Base-by-base conservation (phyloP, 1,140 invertebrate species). In the Drosophila sproati region DNA sequence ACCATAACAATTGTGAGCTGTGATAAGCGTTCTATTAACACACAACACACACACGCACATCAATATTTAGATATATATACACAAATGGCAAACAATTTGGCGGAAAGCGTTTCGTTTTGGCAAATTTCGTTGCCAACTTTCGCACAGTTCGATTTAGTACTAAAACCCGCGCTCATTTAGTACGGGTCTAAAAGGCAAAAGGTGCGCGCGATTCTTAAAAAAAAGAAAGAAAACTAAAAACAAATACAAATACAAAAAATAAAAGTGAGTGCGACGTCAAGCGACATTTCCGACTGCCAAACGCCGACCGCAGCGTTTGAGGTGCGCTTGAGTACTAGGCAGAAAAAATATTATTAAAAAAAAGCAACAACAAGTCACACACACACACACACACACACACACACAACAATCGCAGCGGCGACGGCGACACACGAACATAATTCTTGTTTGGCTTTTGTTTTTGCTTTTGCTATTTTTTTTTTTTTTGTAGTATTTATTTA, bases 271-370 rank as follows among this genome's bases (percentile, higher is more conserved):
- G 62, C 68, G 60, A 64, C 60, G 39, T 62, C 61, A 63, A 62
- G 70, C 71, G 57, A 70, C 60, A 73, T 77, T 77, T 54, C 71
- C 76, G 55, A 43, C 20, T 20, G 20, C 20, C 20, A 20, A 43
- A 28, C 55, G 55, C 56, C 76, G 66, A 75, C 78, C 76, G 76
- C 76, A 76, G 62, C 59, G 76, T 76, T 59, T 80, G 78, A 75
- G 78, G 66, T 80, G 72, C 72, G 78, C 77, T 78, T 80, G 67
- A 80, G 78, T 80, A 80, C 78, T 78, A 78, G 51, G 34, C 35
- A 32, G 34, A 51, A 47, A 35, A 57, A 39, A 47, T 20, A 20
- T 20, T 20, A 20, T 20, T 20, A 63, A 57, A 34, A 48, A 51
- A 51, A 52, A 41, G 57, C 41, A 51, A 77, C 55, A 56, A 48